phyloP scores from a whole-genome alignment of 2,113 vertebrate genomes.

The Puffinus mauretanicus region DNA sequence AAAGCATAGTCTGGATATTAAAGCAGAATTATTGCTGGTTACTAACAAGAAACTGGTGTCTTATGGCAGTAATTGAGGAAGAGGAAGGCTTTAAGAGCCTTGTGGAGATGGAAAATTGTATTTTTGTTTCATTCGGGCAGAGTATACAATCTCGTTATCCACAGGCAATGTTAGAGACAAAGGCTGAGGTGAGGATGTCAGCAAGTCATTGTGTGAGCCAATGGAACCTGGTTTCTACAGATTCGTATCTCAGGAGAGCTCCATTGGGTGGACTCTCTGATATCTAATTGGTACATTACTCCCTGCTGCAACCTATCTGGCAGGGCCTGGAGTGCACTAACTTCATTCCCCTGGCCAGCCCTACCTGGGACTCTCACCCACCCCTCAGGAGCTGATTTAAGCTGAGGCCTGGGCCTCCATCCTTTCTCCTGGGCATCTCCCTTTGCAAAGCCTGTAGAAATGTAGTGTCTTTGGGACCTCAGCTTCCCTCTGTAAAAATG shows the following conservation, averaged over 20 bases:
- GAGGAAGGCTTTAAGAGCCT: background rate
- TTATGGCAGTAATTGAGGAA: background rate
- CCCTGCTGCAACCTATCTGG: background rate
- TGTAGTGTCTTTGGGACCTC: background rate
- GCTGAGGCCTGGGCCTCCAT: background rate
- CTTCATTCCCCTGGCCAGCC: background rate
- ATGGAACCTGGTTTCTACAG: background rate
- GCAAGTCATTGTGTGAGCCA: background rate
- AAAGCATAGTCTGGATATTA: background rate
- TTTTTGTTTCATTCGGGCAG: background rate
- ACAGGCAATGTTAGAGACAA: background rate
- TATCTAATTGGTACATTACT: background rate
- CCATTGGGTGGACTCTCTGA: background rate
- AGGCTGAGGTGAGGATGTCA: background rate
- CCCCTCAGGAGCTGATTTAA: background rate
- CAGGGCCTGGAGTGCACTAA: accelerated
- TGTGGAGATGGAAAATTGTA: background rate
- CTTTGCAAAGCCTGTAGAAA: background rate
- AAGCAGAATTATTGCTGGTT: background rate
- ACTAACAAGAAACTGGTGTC: background rate
- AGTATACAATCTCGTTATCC: background rate
- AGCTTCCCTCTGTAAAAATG: background rate
- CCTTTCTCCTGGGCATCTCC: background rate
- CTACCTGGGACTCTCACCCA: background rate
- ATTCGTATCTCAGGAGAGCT: background rate